phyloP scores from a whole-genome alignment of 2,888 invertebrate genomes.

The Dorcus hopei region DNA sequence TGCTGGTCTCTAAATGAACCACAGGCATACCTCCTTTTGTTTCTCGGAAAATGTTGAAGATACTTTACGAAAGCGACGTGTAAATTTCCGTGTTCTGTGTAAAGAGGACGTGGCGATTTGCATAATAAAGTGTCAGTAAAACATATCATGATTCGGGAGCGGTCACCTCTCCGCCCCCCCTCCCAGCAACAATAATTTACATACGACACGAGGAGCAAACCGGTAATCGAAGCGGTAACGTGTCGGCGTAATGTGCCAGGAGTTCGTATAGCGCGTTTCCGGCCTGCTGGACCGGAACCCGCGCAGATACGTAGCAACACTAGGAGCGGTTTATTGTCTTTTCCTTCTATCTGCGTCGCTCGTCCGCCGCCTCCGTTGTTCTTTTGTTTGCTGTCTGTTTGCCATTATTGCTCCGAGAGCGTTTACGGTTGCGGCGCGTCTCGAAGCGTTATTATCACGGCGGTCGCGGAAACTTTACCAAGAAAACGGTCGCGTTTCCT shows the following conservation, averaged over 20 bases:
- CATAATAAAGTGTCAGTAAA: neutral
- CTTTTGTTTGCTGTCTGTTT: no score
- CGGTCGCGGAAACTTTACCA: no score
- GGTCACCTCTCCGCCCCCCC: neutral
- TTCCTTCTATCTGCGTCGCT: neutral
- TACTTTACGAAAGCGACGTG: no score
- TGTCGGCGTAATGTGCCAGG: neutral
- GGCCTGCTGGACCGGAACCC: slow-evolving; percentile 8
- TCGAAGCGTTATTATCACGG: no score
- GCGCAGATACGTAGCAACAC: neutral
- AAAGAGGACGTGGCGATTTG: no score
- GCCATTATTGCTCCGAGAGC: no score
- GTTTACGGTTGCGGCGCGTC: no score
- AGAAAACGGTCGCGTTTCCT: no score
- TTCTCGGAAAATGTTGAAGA: no score
- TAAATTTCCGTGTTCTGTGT: no score
- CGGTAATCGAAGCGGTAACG: slow-evolving; percentile 3
- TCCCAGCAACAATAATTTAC: neutral
- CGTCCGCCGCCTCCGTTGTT: neutral
- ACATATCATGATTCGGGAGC: neutral
- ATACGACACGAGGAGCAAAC: neutral
- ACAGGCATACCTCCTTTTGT: no score
- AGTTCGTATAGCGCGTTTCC: slow-evolving; percentile 5
- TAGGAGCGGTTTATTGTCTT: neutral
- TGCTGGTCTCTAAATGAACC: no score